Conservation (phyloP, 2,113 vertebrate species). For the Serinus canaria region DNA sequence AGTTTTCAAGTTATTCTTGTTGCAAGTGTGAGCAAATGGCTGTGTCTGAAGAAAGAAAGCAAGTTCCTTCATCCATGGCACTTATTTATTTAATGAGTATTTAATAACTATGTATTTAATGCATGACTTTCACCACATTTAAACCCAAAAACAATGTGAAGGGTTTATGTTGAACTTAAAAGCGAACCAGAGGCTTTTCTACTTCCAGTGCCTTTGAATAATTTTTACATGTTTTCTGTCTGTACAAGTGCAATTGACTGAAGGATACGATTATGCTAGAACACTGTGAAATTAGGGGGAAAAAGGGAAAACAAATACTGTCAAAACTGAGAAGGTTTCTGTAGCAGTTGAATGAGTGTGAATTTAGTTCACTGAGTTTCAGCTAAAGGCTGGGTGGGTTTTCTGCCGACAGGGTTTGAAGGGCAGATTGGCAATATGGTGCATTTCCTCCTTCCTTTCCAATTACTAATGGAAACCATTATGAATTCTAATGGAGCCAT, state of each 20-base stretch:
- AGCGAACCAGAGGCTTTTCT: not conserved
- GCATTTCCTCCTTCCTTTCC: not conserved
- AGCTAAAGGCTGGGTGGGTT: not conserved
- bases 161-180: not conserved
- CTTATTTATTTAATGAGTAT: not conserved
- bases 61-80: not conserved
- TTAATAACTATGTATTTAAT: not conserved
- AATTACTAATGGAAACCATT: not conserved
- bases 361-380: not conserved
- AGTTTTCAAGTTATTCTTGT: not conserved
- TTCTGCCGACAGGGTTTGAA: not conserved
- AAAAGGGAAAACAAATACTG: not conserved
- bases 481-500: not conserved
- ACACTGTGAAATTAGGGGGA: not conserved
- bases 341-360: not conserved
- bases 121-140: accelerated
- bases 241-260: not conserved
- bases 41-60: not conserved
- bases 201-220: not conserved
- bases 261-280: not conserved
- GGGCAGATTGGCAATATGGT: not conserved
- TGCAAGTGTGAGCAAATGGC: not conserved
- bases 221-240: not conserved
- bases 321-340: not conserved
- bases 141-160: not conserved